Conservation (phyloP, 2,888 invertebrate species). For the Mesorhabditis spiculigera region DNA sequence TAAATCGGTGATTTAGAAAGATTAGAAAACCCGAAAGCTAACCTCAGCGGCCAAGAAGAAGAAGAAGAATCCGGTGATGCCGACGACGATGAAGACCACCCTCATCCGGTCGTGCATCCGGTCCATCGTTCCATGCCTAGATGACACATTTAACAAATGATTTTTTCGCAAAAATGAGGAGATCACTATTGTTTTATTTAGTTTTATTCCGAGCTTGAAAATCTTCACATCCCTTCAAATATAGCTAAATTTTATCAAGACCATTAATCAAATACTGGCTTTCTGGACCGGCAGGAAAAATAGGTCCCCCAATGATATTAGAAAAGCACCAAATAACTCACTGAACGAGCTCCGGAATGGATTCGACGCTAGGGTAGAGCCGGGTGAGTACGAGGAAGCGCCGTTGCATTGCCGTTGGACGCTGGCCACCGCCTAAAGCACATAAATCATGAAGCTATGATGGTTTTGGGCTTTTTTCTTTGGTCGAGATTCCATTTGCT, state of each 20-base stretch:
- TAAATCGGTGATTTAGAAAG: no score
- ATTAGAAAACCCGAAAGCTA: no score
- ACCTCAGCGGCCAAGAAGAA: conserved; percentile 31
- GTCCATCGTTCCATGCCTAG: conserved; percentile 40
- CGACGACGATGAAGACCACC: conserved; percentile 43
- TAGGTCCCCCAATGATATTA: no score
- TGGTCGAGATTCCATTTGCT: no score
- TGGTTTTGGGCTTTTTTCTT: no score
- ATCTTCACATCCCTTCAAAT: not conserved
- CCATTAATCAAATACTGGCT: no score
- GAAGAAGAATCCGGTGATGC: conserved; percentile 34
- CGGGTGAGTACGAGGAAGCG: conserved; percentile 43
- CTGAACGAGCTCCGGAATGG: conserved; percentile 47
- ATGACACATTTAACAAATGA: no score
- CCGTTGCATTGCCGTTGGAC: conserved; percentile 41
- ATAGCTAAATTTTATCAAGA: no score
- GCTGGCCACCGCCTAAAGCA: conserved; percentile 23
- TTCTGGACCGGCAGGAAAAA: no score
- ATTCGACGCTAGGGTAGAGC: conserved; percentile 30
- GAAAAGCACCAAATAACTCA: conserved; percentile 22
- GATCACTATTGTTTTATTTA: not conserved
- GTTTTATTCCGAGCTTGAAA: not conserved
- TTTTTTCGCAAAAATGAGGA: conserved; percentile 17
- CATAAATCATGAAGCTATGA: no score
- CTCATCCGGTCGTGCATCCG: conserved; percentile 50